These are phyloP conservation scores for Rhinoraja longicauda DNA, from an alignment of 2,797 vertebrate genomes.

Conservation along the genomic window DNA sequence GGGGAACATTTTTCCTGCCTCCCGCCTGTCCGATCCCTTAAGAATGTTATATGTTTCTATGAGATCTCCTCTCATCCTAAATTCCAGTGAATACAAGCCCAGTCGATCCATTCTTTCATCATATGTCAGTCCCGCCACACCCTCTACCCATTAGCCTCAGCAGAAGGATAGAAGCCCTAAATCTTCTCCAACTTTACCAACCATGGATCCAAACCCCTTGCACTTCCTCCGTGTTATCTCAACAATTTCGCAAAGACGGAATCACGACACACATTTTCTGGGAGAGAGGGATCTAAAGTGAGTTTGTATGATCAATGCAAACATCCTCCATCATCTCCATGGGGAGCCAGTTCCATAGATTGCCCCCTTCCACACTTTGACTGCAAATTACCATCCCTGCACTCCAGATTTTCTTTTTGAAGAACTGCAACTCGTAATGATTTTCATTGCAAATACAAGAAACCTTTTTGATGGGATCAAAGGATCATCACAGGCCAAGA, in stretches of 20 bases:
- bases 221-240: not conserved
- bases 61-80: too few relatives aligned
- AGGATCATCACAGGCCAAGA: not conserved
- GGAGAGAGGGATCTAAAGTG: not conserved
- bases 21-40: too few relatives aligned
- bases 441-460: not conserved
- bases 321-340: not conserved
- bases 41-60: too few relatives aligned
- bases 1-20: too few relatives aligned
- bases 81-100: too few relatives aligned
- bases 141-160: not conserved
- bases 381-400: not conserved
- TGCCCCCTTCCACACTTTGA: not conserved
- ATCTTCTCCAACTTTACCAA: not conserved
- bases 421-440: not conserved
- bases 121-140: not conserved
- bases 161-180: not conserved
- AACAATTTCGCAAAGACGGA: not conserved
- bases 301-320: not conserved
- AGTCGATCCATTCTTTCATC: too few relatives aligned
- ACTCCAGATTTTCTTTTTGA: not conserved
- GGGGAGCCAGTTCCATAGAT: not conserved
- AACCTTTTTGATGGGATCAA: not conserved
- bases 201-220: not conserved
- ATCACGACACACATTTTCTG: not conserved